Conservation (phyloP, 2,797 vertebrate species). For the Borostomias antarcticus region DNA sequence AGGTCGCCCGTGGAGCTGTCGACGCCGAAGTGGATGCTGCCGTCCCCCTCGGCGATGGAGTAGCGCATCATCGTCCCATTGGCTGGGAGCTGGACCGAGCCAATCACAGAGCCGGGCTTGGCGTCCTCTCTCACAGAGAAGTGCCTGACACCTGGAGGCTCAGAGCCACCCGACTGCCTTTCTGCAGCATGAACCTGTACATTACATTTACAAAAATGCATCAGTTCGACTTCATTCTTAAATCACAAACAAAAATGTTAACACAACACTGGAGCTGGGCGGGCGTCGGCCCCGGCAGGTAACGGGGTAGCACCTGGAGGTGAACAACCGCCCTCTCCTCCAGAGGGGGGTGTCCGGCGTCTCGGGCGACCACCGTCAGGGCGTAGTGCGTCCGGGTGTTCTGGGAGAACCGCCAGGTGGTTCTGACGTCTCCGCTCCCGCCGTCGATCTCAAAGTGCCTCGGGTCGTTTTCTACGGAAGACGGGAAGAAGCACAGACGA, state of each 20-base stretch:
- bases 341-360: constrained; percentile 76
- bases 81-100: constrained; percentile 66
- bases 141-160: constrained; percentile 68
- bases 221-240: not conserved
- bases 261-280: too few relatives aligned
- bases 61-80: constrained; percentile 70
- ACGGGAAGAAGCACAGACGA: constrained; percentile 14
- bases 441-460: constrained; percentile 84
- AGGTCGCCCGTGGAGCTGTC: constrained; percentile 82
- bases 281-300: too few relatives aligned
- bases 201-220: not conserved
- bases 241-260: not conserved
- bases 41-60: constrained; percentile 77
- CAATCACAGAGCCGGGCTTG: constrained; percentile 78
- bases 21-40: constrained; percentile 79
- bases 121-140: constrained; percentile 84
- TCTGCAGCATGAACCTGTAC: constrained; percentile 81
- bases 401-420: constrained; percentile 71
- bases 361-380: constrained; percentile 78
- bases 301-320: constrained; percentile 91
- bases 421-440: constrained; percentile 84
- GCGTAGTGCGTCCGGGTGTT: constrained; percentile 70
- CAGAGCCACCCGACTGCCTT: constrained; percentile 39
- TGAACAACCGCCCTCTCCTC: constrained; percentile 77
- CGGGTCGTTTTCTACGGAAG: constrained; percentile 55